Evolutionary conservation across 2,888 invertebrate species (phyloP).

Genomic region (Ormyrus rosae): DNA sequence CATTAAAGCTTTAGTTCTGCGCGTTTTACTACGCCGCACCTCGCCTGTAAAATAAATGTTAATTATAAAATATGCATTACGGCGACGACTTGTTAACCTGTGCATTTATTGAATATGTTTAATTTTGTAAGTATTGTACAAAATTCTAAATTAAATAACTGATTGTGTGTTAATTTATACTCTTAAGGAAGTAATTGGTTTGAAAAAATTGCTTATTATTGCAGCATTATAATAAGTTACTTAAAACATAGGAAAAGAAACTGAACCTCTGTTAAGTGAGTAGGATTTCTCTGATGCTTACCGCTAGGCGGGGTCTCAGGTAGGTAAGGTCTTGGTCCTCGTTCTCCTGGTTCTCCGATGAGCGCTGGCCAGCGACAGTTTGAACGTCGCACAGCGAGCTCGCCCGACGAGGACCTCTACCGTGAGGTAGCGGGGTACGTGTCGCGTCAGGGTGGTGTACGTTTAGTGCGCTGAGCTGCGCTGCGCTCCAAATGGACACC

Average conservation of each 20-base stretch:
- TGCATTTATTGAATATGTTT: no score
- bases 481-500: constrained; percentile 74
- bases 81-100: no score
- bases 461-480: constrained; percentile 71
- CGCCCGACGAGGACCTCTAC: constrained; percentile 63
- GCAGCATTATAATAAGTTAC: no score
- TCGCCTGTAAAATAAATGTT: constrained; percentile 23
- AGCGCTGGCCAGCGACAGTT: constrained; percentile 69
- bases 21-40: constrained; percentile 35
- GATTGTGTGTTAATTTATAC: no score
- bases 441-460: constrained; percentile 73
- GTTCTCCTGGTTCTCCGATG: constrained; percentile 67
- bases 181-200: no score
- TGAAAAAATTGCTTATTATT: no score
- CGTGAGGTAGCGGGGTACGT: constrained; percentile 68
- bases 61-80: no score
- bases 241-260: no score
- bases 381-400: constrained; percentile 67
- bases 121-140: no score
- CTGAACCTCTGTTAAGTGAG: no score
- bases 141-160: no score
- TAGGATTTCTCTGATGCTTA: not conserved
- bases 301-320: constrained; percentile 63
- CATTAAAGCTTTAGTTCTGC: constrained; percentile 40
- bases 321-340: constrained; percentile 71